Base-by-base conservation (phyloP, 2,113 vertebrate genomes). In the Bubalus kerabau region DNA sequence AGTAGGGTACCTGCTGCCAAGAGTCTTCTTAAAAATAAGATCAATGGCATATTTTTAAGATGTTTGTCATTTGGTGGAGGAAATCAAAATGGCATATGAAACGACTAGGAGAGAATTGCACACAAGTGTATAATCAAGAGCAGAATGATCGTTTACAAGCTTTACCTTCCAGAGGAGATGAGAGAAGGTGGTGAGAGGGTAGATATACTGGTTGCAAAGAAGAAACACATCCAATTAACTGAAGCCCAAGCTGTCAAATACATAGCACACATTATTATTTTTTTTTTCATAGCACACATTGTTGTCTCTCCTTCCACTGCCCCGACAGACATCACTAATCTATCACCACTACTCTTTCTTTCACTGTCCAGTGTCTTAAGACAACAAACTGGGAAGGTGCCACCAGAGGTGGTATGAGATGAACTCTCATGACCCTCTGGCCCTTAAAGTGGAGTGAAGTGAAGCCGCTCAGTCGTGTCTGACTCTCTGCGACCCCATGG, bases 261-360 rank as follows among this genome's bases (percentile, higher is more conserved):
- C 50, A n/a, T 2, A 23, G 5, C 13, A 24, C 23, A 13, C 14
- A 1, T 14, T 17, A 4, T 52, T 10, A 0, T 36, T 36, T 36
- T 36, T 36, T 36, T 36, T 36, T 36, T 36, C 50, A n/a, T 2
- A 23, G 5, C 13, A 24, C 23, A 13, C 14, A 1, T 14, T 17
- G 3, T 52, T 10, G 0, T n/a, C 28, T 81, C 6, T 28, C 32
- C 1, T 54, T 64, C 52, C 21, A 1, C 28, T 52, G 54, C 59
- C 24, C 0, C 1, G 10, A 67, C 89, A 64, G 87, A 83, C 83
- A 82, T 56, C 36, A 87, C 59, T 62, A 32, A 60, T 95, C 24
- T 3, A 40, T 64, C 26, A 3, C 71, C 1, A 2, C n/a, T 43
- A 1, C 48, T 64, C 32, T 24, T 46, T 67, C 40, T 80, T 60